Base-by-base conservation (phyloP, 2,113 vertebrate genomes). In the Myrmecophaga tridactyla region DNA sequence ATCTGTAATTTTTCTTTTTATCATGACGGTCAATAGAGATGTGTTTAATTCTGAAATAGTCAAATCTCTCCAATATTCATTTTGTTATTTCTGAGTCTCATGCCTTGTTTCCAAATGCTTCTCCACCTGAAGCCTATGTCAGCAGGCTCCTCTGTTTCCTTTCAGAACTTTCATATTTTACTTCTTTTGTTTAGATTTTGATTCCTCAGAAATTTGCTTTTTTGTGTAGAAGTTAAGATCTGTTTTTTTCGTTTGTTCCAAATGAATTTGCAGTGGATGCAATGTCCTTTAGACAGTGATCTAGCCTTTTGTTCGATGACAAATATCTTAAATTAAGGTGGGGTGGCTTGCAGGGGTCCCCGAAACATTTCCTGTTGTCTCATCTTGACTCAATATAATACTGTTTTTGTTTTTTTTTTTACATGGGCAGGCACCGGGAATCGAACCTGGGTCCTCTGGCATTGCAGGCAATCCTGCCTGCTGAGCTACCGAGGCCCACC, bases 381-480 rank as follows among this genome's bases (percentile, higher is more conserved):
- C 1, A 29, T 13, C 23, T 31, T 0, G 36, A 69, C 3, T 43
- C 39, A 0, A 2, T 1, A 0, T 1, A 10, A 56, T 23, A 18
- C 67, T 13, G 41, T 21, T 10, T 23, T 48, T n/a, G n/a, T n/a
- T n/a, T n/a, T n/a, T n/a, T n/a, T n/a, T n/a, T n/a, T n/a, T n/a
- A n/a, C n/a, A n/a, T n/a, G n/a, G n/a, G n/a, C n/a, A n/a, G n/a
- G n/a, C n/a, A n/a, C n/a, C n/a, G n/a, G n/a, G n/a, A n/a, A n/a
- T n/a, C n/a, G n/a, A n/a, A n/a, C n/a, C n/a, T n/a, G n/a, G n/a
- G n/a, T n/a, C n/a, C n/a, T n/a, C n/a, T n/a, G n/a, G n/a, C n/a
- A n/a, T n/a, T n/a, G n/a, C n/a, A n/a, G n/a, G n/a, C n/a, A n/a
- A n/a, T n/a, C n/a, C n/a, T n/a, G n/a, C n/a, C n/a, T n/a, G n/a